Evolutionary conservation across 2,113 vertebrate genomes (phyloP).

Genomic region (Craseonycteris thonglongyai): DNA sequence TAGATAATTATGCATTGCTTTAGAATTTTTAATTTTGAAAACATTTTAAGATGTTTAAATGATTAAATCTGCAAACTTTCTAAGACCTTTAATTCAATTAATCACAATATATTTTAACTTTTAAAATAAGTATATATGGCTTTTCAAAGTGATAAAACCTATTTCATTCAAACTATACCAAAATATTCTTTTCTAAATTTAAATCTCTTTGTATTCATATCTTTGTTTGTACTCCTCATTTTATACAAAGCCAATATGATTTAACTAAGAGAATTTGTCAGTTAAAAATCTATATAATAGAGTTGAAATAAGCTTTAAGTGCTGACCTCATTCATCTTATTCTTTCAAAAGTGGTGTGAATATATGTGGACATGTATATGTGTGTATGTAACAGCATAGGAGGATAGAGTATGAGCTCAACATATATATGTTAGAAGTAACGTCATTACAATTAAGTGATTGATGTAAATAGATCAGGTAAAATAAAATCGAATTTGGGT

Average conservation of each 20-base stretch:
- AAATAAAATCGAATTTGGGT: neutral
- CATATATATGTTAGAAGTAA: neutral
- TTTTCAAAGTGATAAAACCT: neutral
- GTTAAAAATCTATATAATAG: neutral
- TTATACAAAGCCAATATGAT: neutral
- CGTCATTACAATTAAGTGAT: neutral
- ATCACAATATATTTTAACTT: slow-evolving; percentile 26
- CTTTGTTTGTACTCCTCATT: no score
- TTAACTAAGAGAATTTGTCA: neutral
- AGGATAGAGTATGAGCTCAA: neutral
- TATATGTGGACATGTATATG: neutral
- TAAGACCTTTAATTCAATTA: slow-evolving; percentile 27
- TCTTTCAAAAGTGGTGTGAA: neutral
- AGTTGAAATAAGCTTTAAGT: neutral
- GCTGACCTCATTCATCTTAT: neutral
- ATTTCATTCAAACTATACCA: neutral
- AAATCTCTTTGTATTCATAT: neutral
- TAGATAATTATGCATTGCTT: slow-evolving; percentile 50
- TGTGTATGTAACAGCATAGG: neutral
- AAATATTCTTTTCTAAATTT: neutral
- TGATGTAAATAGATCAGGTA: neutral
- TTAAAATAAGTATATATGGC: neutral
- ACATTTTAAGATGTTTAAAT: slow-evolving; percentile 40
- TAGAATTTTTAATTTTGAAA: slow-evolving; percentile 42
- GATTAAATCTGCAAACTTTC: slow-evolving; percentile 29